These are phyloP conservation scores for Drosophila greeni DNA, from an alignment of 2,888 invertebrate species.

Conservation along the genomic window DNA sequence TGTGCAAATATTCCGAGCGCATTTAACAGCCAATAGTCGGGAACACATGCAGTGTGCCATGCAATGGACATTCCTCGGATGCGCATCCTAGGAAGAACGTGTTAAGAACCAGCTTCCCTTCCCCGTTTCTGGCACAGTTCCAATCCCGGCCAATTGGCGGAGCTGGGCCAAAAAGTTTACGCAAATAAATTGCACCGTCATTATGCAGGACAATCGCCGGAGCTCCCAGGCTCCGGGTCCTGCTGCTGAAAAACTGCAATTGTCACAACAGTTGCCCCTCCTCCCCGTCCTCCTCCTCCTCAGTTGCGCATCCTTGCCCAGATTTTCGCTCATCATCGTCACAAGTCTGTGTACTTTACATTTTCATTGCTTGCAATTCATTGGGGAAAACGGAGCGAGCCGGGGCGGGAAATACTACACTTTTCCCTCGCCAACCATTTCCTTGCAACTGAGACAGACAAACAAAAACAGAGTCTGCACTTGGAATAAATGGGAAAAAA, in stretches of 20 bases:
- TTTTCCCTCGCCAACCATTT: conserved; percentile 64
- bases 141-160: conserved; percentile 21
- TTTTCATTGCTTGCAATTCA: conserved; percentile 64
- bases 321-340: conserved; percentile 49
- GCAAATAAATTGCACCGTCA: conserved; percentile 66
- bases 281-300: not conserved
- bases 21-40: conserved; percentile 60
- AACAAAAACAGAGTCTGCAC: conserved; percentile 17
- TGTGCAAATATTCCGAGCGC: conserved; percentile 37
- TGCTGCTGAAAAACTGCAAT: conserved; percentile 37
- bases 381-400: conserved; percentile 26
- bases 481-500: not conserved
- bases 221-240: conserved; percentile 1
- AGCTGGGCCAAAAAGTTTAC: conserved; percentile 55
- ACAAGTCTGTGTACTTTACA: conserved; percentile 54
- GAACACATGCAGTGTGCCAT: conserved; percentile 7
- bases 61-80: conserved; percentile 5
- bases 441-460: conserved; percentile 42
- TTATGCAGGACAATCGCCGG: conserved; percentile 41
- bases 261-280: conserved; percentile 33
- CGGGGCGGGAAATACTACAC: conserved; percentile 49
- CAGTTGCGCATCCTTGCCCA: conserved; percentile 23
- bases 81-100: conserved; percentile 5
- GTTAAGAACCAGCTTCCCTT: conserved; percentile 10
- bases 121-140: conserved; percentile 30